Evolutionary conservation across 2,113 vertebrate species (phyloP).

Genomic region (Mesocricetus auratus): DNA sequence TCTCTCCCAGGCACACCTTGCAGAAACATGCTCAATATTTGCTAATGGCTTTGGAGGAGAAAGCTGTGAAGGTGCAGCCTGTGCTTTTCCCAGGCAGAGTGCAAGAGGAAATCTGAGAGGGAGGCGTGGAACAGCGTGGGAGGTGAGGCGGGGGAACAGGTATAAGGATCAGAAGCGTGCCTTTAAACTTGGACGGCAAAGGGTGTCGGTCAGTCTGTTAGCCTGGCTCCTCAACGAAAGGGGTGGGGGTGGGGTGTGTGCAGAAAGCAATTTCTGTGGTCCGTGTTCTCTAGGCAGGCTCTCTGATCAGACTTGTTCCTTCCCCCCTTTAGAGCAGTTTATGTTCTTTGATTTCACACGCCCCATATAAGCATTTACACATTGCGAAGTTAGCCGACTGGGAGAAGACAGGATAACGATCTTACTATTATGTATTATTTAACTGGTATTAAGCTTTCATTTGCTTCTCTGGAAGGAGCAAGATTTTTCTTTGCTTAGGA

Average conservation of each 20-base stretch:
- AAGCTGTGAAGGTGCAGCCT: neutral
- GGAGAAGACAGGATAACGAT: constrained; percentile 32
- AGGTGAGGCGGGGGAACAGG: neutral
- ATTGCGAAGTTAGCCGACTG: constrained; percentile 20
- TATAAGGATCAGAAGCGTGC: neutral
- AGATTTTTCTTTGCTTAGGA: constrained; percentile 50
- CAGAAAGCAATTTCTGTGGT: neutral
- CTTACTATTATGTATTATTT: constrained; percentile 51
- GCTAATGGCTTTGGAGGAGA: constrained; percentile 58
- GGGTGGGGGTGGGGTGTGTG: neutral
- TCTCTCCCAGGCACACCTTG: constrained; percentile 39
- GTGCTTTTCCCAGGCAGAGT: constrained; percentile 53
- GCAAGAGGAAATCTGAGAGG: constrained; percentile 31
- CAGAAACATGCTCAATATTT: constrained; percentile 67
- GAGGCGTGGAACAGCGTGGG: neutral
- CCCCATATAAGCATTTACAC: neutral
- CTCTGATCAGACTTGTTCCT: neutral
- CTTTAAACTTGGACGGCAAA: constrained; percentile 49
- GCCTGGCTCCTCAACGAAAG: constrained; percentile 10
- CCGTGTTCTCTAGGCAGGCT: neutral
- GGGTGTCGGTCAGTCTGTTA: constrained; percentile 36
- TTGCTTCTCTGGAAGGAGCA: constrained; percentile 39
- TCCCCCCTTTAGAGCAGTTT: neutral
- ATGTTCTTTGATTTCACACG: neutral
- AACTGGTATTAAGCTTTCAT: constrained; percentile 51